Base-by-base conservation (phyloP, 2,888 invertebrate species). In the Cataglyphis livida region DNA sequence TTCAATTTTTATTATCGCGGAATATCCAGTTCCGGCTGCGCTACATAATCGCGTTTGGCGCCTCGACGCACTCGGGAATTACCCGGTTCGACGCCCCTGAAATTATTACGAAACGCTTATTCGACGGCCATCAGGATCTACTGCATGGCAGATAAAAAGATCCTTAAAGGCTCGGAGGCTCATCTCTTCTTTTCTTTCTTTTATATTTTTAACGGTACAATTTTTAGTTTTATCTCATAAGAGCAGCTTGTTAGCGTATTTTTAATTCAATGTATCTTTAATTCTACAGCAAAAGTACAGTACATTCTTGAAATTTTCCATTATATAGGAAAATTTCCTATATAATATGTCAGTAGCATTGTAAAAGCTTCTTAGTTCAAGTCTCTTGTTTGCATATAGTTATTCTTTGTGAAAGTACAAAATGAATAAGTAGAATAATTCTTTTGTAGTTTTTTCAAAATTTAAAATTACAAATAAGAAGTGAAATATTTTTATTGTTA, bases 41-140 rank as follows among this genome's bases (percentile, higher is more conserved):
- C 89, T 84, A 89, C 88, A 89, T 93, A 93, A 93, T 93, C 93
- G 91, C 89, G 86, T 93, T 93, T 92, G 88, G 91, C 91, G 91
- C 91, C 87, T 87, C 89, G 88, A 57, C 87, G 92, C 90, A 89
- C 89, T 90, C 88, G 90, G 90, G 92, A 93, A 93, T 93, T 92
- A 93, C 90, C 90, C 90, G 90, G 90, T 91, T 91, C 90, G 88
- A 76, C 88, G 90, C 87, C 90, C 90, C 89, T 91, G 86, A 92
- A 92, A 92, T 92, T 90, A 90, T 89, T 87, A 88, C 88, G 86
- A 90, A 91, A 91, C 88, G 82, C 65, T 83, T 82, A 66, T 79
- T 84, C 75, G 41, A 59, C 12, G 78, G 18, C 70, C 59, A 70
- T 78, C 78, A 70, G 71, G 35, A 70, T 70, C 78, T 59, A 78